Evolutionary conservation across 2,888 invertebrate genomes (phyloP), one percentile per base, ranked within the genome.

Genomic region (Syritta pipiens): DNA sequence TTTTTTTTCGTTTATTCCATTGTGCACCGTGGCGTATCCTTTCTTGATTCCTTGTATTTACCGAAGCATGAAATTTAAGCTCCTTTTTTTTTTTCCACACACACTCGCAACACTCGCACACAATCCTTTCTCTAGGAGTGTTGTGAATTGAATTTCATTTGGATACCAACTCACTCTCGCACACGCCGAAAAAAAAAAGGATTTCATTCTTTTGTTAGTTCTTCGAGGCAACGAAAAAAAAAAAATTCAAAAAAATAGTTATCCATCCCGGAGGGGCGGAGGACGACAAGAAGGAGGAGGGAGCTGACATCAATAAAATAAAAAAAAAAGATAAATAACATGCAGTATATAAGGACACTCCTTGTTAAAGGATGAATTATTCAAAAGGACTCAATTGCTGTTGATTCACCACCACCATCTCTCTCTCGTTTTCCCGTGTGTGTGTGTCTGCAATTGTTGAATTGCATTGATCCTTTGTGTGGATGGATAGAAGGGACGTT

Each of bases 281-380:
- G n/a, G n/a, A n/a, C n/a, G n/a, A n/a, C n/a, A 14, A 35, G 9
- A 14, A 7, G 20, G 14, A 12, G 19, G 24, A 19, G 20, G 53
- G 19, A 20, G 7, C 22, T 7, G 48, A 17, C n/a, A 35, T 44
- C 37, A 26, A 51, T 49, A 51, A 30, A 55, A 59, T 59, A 55
- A 55, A 44, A 35, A 26, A 40, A 46, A 44, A 30, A 68, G 30
- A 63, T 59, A 37, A n/a, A 19, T 19, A 28, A 19, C 1, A 9
- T 49, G 28, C 30, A 14, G 10, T 49, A 10, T 28, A 14, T 37
- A 10, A 49, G 24, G 37, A 44, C 6, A 44, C 46, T 46, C 59
- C 51, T 71, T 71, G 63, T 60, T 77, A 71, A 65, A 71, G 77
- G 77, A 77, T 77, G 71, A 77, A 71, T 77, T 60, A 77, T 77